Conservation (phyloP, 2,797 vertebrate genomes). For the Brotula barbata region DNA sequence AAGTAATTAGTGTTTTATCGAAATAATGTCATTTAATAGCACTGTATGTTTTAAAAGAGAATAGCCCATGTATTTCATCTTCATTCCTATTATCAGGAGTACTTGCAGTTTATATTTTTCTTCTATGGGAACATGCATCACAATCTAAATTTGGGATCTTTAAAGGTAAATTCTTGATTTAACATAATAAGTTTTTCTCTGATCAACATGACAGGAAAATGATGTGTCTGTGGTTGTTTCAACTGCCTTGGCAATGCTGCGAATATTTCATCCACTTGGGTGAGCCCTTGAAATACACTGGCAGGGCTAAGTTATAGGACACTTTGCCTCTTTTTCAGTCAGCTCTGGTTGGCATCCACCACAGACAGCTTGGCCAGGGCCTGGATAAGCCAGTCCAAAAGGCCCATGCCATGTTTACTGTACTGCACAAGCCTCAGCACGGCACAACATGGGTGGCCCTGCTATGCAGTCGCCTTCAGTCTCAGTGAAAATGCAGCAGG, state of each 20-base stretch:
- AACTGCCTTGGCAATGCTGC: constrained; percentile 46
- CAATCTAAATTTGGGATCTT: constrained; percentile 39
- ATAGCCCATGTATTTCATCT: constrained; percentile 39
- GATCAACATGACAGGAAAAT: constrained; percentile 75
- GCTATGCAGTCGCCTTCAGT: constrained; percentile 67
- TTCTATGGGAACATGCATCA: constrained; percentile 53
- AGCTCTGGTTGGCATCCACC: constrained; percentile 71
- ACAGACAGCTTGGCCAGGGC: constrained; percentile 75
- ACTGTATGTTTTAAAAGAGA: constrained; percentile 21
- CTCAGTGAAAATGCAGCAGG: constrained; percentile 68
- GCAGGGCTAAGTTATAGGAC: constrained; percentile 60
- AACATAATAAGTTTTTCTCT: constrained; percentile 55
- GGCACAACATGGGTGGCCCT: constrained; percentile 77
- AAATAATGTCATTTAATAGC: background rate
- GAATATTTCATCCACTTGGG: constrained; percentile 59
- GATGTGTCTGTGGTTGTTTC: constrained; percentile 62
- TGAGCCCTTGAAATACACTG: constrained; percentile 49
- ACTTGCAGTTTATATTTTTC: constrained; percentile 23
- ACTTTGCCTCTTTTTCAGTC: constrained; percentile 63
- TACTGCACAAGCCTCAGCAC: constrained; percentile 67
- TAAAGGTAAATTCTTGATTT: constrained; percentile 43
- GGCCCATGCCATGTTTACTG: constrained; percentile 76
- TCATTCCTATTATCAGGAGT: constrained; percentile 42
- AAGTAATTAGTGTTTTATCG: background rate
- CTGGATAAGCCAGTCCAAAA: constrained; percentile 69